Conservation (phyloP, 2,888 invertebrate genomes). For the Pemphredon lugubris region DNA sequence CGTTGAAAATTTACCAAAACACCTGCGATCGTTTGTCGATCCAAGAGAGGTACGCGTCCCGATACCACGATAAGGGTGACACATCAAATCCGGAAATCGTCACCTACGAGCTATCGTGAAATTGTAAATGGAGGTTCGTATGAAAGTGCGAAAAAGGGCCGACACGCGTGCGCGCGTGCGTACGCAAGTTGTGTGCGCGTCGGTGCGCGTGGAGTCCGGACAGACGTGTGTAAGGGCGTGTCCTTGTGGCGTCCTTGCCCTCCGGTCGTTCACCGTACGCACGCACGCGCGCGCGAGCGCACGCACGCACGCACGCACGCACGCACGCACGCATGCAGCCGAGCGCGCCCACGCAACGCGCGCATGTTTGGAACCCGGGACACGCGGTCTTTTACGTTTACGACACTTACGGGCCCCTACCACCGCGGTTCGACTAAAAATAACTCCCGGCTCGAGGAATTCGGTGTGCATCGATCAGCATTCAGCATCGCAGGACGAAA, state of each 20-base stretch:
- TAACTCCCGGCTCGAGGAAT: conserved; percentile 68
- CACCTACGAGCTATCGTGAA: no score
- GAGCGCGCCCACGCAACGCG: conserved; percentile 51
- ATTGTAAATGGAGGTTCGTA: neutral
- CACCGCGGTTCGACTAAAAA: conserved; percentile 66
- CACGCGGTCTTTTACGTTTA: conserved; percentile 73
- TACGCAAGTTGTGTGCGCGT: conserved; percentile 12
- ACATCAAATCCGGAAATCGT: no score
- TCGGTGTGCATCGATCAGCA: conserved; percentile 65
- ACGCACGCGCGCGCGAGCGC: conserved; percentile 25
- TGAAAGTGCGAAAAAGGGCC: conserved; percentile 31
- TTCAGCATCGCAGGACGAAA: conserved; percentile 37
- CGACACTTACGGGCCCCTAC: conserved; percentile 61
- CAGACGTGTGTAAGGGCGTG: conserved; percentile 68
- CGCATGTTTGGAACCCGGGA: conserved; percentile 62
- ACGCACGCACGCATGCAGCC: conserved; percentile 20
- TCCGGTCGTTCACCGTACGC: conserved; percentile 77
- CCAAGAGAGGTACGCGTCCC: no score
- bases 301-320: conserved; percentile 47
- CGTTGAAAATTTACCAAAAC: no score
- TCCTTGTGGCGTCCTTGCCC: conserved; percentile 80
- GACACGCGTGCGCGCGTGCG: conserved; percentile 34
- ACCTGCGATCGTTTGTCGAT: no score
- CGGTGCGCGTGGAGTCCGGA: conserved; percentile 10
- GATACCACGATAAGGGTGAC: no score